These are phyloP conservation scores for Drosophila carrolli DNA, from an alignment of 1,140 invertebrate species.

Conservation along the genomic window DNA sequence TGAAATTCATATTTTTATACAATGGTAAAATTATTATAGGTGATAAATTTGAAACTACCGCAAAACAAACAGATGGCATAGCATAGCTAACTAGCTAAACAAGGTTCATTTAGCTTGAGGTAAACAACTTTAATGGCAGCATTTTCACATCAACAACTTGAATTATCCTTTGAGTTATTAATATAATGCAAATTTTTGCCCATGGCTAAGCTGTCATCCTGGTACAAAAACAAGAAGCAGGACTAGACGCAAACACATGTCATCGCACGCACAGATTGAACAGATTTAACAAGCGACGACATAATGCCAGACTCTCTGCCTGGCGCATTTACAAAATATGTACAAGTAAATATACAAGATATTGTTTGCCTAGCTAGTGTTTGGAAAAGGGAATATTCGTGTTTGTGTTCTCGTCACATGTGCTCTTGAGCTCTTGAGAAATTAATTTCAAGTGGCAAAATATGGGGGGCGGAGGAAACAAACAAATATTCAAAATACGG, in stretches of 20 bases:
- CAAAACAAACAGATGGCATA: conserved; percentile 18
- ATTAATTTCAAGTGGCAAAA: conserved; percentile 82
- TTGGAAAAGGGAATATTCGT: conserved; percentile 63
- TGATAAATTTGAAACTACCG: background rate
- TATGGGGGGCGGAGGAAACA: conserved; percentile 60
- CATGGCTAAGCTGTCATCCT: conserved; percentile 59
- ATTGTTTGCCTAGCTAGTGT: conserved; percentile 70
- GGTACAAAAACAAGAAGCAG: conserved; percentile 42
- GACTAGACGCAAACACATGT: conserved; percentile 64
- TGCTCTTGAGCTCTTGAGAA: conserved; percentile 81
- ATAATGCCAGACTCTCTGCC: conserved; percentile 62
- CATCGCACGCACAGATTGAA: conserved; percentile 74
- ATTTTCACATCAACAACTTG: conserved; percentile 54
- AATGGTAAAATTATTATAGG: too few relatives aligned
- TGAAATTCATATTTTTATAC: too few relatives aligned
- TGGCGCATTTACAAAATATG: conserved; percentile 68
- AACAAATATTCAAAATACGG: conserved; percentile 81
- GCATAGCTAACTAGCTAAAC: conserved; percentile 20
- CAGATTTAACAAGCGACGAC: conserved; percentile 75
- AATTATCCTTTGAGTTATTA: conserved; percentile 68
- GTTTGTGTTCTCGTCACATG: conserved; percentile 65
- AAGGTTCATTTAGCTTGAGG: conserved; percentile 33
- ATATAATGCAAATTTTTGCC: conserved; percentile 60
- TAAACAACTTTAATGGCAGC: conserved; percentile 64
- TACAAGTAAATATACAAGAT: conserved; percentile 61